These are phyloP conservation scores for Dasysyrphus tricinctus DNA, from an alignment of 2,888 invertebrate genomes.

Conservation along the genomic window DNA sequence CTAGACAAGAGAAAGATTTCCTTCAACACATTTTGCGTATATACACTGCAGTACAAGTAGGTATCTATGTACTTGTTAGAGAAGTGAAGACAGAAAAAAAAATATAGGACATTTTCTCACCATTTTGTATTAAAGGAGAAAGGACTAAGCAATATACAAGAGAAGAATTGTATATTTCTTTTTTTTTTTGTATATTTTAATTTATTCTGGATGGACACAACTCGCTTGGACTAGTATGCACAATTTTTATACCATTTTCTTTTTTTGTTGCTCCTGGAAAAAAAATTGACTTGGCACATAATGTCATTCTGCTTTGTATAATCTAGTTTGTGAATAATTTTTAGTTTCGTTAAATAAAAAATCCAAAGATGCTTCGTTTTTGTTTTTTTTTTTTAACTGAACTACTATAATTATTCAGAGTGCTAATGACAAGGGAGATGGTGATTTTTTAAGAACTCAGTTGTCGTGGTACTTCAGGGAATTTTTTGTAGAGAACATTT, in stretches of 20 bases:
- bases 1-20: conserved; percentile 16
- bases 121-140: background rate
- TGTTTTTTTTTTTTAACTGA: background rate
- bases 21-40: conserved; percentile 12
- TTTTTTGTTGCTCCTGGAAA: background rate
- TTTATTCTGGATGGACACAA: conserved; percentile 19
- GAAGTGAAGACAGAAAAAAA: background rate
- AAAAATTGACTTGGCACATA: conserved; percentile 17
- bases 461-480: background rate
- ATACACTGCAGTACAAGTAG: background rate
- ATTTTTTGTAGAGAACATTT: background rate
- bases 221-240: background rate
- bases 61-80: conserved; percentile 7
- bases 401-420: conserved; percentile 22
- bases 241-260: no score
- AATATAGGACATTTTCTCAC: background rate
- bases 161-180: background rate
- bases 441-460: background rate
- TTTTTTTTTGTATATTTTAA: conserved; percentile 11
- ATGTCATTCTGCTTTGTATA: conserved; percentile 12
- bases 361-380: background rate
- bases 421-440: conserved; percentile 16
- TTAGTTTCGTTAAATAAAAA: background rate
- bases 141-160: background rate
- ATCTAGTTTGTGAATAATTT: conserved; percentile 21